These are phyloP conservation scores for Zoroaster sp. DNA, from an alignment of 53 echinoderm and acorn worm species.

Conservation along the genomic window DNA sequence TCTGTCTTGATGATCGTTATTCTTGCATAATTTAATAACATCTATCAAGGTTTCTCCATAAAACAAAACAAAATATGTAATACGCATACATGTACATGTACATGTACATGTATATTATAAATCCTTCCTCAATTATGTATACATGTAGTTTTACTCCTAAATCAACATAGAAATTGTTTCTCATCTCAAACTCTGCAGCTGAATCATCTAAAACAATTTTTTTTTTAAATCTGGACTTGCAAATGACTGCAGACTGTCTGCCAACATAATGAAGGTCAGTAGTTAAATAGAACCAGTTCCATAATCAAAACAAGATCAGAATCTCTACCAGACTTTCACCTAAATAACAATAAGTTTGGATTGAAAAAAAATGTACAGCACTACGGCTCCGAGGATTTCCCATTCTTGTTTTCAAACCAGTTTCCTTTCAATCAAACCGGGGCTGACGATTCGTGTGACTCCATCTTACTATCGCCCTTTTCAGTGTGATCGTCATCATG, in stretches of 20 bases:
- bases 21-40: too few species aligned
- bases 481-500: background rate
- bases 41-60: too few species aligned
- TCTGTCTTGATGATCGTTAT: too few species aligned
- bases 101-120: too few species aligned
- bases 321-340: conserved; percentile 5
- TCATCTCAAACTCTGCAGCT: too few species aligned
- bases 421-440: background rate
- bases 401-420: background rate
- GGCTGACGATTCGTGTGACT: background rate
- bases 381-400: conserved; percentile 2
- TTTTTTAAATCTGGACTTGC: too few species aligned
- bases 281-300: background rate
- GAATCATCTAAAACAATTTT: too few species aligned
- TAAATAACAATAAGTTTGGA: background rate
- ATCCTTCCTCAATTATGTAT: too few species aligned
- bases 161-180: background rate
- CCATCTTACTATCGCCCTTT: background rate
- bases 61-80: too few species aligned
- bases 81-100: too few species aligned
- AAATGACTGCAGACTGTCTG: background rate
- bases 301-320: background rate
- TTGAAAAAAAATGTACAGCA: background rate
- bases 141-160: too few species aligned
- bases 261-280: background rate